Evolutionary conservation across 2,888 invertebrate genomes (phyloP).

Genomic region (Cheilosia pagana): DNA sequence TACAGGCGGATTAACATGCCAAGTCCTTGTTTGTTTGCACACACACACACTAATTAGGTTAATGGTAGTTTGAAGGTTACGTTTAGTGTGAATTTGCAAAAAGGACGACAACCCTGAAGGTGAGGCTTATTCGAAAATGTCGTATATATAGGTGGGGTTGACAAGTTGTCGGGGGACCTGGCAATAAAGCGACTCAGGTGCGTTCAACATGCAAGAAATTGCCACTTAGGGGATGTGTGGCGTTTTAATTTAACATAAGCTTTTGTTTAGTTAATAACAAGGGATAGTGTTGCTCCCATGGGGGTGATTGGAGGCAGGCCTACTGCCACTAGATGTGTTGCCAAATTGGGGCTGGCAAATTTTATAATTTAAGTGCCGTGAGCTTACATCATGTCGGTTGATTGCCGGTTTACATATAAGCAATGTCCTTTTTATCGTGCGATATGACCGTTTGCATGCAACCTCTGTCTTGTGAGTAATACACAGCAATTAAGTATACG

Average conservation of each 20-base stretch:
- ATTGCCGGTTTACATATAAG: neutral
- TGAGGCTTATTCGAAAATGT: slow-evolving; percentile 33
- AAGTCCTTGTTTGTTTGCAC: slow-evolving; percentile 47
- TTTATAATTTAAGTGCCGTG: neutral
- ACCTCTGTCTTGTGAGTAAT: too few relatives aligned
- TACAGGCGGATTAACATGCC: slow-evolving; percentile 40
- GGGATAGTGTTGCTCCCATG: slow-evolving; percentile 6
- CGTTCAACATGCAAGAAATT: slow-evolving; percentile 50
- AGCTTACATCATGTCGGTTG: neutral
- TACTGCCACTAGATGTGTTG: neutral
- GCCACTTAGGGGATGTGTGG: slow-evolving; percentile 20
- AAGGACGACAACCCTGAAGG: slow-evolving; percentile 14
- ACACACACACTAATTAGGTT: slow-evolving; percentile 59
- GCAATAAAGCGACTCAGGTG: slow-evolving; percentile 45
- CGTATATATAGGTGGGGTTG: slow-evolving; percentile 30
- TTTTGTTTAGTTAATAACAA: slow-evolving; percentile 12
- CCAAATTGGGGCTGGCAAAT: neutral
- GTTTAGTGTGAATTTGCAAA: slow-evolving; percentile 35
- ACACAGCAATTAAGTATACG: too few relatives aligned
- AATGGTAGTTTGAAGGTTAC: slow-evolving; percentile 55
- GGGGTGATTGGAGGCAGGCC: neutral
- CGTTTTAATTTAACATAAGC: slow-evolving; percentile 19
- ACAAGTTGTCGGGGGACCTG: slow-evolving; percentile 35
- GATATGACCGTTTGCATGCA: too few relatives aligned
- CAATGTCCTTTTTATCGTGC: neutral